Conservation (phyloP, 2,113 vertebrate species). For the Tupaia tana region DNA sequence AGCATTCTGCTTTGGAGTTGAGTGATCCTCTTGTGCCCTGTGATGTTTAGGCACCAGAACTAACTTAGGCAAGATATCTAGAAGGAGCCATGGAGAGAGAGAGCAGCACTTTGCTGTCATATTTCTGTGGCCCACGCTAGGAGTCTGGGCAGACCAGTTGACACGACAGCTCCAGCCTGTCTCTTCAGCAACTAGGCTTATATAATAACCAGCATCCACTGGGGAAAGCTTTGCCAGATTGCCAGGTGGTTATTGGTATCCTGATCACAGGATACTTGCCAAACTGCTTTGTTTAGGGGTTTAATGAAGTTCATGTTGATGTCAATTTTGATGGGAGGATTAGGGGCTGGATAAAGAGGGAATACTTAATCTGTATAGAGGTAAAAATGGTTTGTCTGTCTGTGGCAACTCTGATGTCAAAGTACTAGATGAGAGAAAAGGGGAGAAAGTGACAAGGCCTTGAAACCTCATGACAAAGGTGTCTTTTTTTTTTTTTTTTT, state of each 20-base stretch:
- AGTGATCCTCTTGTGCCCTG: not conserved
- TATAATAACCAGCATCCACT: not conserved
- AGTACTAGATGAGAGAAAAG: not conserved
- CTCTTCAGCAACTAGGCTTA: not conserved
- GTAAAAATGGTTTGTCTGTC: not conserved
- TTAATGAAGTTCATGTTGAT: not conserved
- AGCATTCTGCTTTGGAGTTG: not conserved
- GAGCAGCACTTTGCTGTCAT: not conserved
- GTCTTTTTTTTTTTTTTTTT: no score
- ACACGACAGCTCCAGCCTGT: not conserved
- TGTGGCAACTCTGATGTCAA: not conserved
- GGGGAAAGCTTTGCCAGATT: not conserved
- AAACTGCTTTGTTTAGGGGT: not conserved
- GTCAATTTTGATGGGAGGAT: not conserved
- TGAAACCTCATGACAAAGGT: not conserved
- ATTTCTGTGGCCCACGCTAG: rapidly evolving
- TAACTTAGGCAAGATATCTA: no score
- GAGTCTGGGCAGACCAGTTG: not conserved
- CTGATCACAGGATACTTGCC: not conserved
- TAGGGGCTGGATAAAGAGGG: not conserved
- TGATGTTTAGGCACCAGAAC: not conserved
- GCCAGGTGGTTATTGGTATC: not conserved
- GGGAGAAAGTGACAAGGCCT: not conserved
- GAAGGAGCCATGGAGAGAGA: not conserved
- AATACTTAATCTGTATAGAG: not conserved